Percentiles rank a stretch among this genome's conserved stretches.
phyloP scores from a whole-genome alignment of 1,140 invertebrate species.

The Drosophila trapezifrons region DNA sequence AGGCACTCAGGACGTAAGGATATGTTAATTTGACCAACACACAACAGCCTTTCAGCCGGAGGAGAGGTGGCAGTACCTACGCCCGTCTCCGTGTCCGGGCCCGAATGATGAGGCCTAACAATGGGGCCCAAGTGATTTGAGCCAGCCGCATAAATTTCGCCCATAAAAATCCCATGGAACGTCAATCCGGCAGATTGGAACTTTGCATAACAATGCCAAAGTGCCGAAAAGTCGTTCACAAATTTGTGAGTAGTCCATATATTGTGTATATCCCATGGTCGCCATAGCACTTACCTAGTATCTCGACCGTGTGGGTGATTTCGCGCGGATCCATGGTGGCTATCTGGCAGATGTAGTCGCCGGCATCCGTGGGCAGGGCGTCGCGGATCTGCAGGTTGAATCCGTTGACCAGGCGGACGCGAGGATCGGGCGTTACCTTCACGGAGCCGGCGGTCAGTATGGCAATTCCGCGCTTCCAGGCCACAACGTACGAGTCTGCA shows the following conservation, averaged over 20 bases:
- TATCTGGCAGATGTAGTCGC: conserved; percentile 87
- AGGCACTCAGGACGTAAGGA: conserved; percentile 63
- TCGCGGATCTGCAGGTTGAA: conserved; percentile 86
- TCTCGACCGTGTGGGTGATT: conserved; percentile 86
- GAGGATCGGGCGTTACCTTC: conserved; percentile 86
- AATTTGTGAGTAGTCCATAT: conserved; percentile 22
- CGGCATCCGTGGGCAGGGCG: conserved; percentile 86
- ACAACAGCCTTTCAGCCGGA: conserved; percentile 29
- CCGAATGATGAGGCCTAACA: conserved; percentile 71
- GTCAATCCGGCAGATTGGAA: conserved; percentile 46
- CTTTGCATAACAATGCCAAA: conserved; percentile 73
- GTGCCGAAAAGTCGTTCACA: conserved; percentile 43
- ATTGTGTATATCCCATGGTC: conserved; percentile 3
- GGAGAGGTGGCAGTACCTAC: conserved; percentile 19
- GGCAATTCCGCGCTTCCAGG: conserved; percentile 86
- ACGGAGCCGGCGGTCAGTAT: conserved; percentile 86
- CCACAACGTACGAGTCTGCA: conserved; percentile 85
- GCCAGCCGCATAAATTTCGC: conserved; percentile 69
- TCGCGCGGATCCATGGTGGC: conserved; percentile 86
- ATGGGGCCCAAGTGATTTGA: conserved; percentile 80
- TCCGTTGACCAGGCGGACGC: conserved; percentile 85
- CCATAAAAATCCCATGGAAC: conserved; percentile 62
- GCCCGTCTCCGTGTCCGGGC: conserved; percentile 13
- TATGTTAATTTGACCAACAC: conserved; percentile 73
- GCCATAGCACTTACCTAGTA: conserved; percentile 85